These are phyloP conservation scores for Frankliniella fusca DNA, from an alignment of 2,888 invertebrate species.

Conservation along the genomic window DNA sequence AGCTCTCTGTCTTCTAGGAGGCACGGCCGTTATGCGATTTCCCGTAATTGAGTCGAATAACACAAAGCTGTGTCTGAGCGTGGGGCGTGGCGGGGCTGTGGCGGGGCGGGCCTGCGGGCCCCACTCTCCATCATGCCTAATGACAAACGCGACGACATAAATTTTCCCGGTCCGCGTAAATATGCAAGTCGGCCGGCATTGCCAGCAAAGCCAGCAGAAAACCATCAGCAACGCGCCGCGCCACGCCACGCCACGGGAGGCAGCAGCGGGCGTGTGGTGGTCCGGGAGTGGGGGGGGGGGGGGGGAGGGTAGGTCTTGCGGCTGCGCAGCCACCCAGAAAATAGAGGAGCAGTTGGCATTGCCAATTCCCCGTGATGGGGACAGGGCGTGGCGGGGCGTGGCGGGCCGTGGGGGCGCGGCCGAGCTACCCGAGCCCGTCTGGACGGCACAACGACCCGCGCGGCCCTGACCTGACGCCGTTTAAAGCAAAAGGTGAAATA, in stretches of 20 bases:
- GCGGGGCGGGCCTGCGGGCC: background rate
- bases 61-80: background rate
- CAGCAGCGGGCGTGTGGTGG: background rate
- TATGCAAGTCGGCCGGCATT: background rate
- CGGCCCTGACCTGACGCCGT: no score
- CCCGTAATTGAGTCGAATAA: background rate
- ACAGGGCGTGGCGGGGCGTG: background rate
- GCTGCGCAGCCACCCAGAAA: constrained; percentile 20
- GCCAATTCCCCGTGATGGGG: background rate
- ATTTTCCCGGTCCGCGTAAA: constrained; percentile 9
- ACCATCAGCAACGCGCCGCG: no score
- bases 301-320: background rate
- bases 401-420: constrained; percentile 2
- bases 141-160: constrained; percentile 7
- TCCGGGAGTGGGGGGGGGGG: background rate
- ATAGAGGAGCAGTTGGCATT: constrained; percentile 24
- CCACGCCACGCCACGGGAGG: background rate
- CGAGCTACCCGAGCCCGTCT: background rate
- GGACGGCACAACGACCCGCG: no score
- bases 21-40: background rate
- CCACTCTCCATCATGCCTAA: background rate
- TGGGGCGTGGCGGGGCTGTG: background rate
- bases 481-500: no score
- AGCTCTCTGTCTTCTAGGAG: background rate
- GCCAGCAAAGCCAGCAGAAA: background rate